Conservation (phyloP, 1,140 invertebrate species). For the Diorhabda carinulata region DNA sequence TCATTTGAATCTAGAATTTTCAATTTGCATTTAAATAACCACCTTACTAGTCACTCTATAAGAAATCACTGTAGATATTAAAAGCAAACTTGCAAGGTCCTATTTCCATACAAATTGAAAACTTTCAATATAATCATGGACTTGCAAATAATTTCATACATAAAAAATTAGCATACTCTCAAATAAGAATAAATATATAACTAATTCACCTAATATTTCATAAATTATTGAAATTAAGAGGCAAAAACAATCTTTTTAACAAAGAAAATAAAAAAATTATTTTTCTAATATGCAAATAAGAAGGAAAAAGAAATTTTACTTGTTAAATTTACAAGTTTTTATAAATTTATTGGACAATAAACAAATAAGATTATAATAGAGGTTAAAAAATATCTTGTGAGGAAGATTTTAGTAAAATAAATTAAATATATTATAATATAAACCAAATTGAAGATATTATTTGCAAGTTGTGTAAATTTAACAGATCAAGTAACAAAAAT, state of each 20-base stretch:
- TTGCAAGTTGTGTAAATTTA: neutral
- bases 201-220: neutral
- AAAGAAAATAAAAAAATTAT: too few species aligned
- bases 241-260: too few species aligned
- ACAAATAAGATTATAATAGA: neutral
- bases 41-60: neutral
- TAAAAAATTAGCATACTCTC: neutral
- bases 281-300: too few species aligned
- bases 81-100: neutral
- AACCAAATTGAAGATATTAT: neutral
- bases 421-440: neutral
- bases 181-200: neutral
- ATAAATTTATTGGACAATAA: conserved; percentile 1
- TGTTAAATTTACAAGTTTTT: neutral
- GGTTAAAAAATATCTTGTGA: neutral
- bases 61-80: neutral
- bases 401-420: neutral
- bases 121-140: neutral
- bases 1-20: neutral
- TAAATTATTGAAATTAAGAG: too few species aligned
- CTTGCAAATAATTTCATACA: neutral
- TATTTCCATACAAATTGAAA: neutral
- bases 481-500: neutral
- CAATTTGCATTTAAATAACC: conserved; percentile 5
- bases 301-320: too few species aligned